Evolutionary conservation across 1,140 invertebrate species (phyloP), one percentile per base, ranked within the genome.

Genomic region (Lordiphosa collinella): DNA sequence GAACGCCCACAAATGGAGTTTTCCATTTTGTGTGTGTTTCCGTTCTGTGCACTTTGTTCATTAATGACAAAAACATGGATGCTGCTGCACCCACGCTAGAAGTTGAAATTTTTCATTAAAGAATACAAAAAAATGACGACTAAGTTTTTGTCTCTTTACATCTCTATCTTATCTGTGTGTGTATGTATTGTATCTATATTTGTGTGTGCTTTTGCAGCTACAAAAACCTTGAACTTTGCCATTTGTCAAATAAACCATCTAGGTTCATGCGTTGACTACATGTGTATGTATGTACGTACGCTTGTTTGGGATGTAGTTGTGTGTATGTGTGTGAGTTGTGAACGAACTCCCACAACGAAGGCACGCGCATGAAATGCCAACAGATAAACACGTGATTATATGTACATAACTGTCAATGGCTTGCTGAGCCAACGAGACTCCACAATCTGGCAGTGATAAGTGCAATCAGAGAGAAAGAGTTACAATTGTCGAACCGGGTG

Each of bases 371-470:
- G 44, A 37, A 63, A 72, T 84, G 67, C 78, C 71, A 68, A 46
- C 38, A 29, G 71, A 82, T 82, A 76, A 84, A 76, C 76, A 82
- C 78, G 76, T 82, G 76, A 84, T 84, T 82, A 47, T 68, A 63
- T 80, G 76, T 80, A 71, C 66, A 71, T 56, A 56, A 55, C 61
- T 58, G 41, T 36, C 47, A 54, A 61, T 73, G 47, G 57, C 11
- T 68, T 46, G 57, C 14, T 9, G 22, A 40, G 44, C 22, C 38
- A 64, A 38, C 31, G 13, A 49, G 25, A 53, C 47, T 14, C 31
- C 55, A 53, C 36, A 38, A 64, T 54, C 60, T 12, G 9, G 62
- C 61, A 48, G n/a, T 7, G 35, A 71, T 37, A 51, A 38, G 37
- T 32, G 31, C 29, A 59, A 29, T 35, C 14, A 4, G 34, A 34